Conservation (phyloP, 2,113 vertebrate species). For the Tachycineta bicolor region DNA sequence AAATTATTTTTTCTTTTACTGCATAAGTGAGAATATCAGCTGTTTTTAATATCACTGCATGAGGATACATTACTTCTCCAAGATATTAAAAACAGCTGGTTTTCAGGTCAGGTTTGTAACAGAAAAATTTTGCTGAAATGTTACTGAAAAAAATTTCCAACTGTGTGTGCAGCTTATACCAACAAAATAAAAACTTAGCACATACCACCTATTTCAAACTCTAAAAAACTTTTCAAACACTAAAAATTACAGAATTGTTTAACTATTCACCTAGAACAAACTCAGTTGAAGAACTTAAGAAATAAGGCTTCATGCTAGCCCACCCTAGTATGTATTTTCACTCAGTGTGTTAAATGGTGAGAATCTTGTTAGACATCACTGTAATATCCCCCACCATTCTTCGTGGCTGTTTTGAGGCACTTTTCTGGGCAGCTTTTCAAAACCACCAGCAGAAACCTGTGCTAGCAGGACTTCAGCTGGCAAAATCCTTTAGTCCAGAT, state of each 20-base stretch:
- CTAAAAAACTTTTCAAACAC: background rate
- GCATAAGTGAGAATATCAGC: constrained; percentile 19
- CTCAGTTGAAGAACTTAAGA: background rate
- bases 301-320: background rate
- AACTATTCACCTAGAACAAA: background rate
- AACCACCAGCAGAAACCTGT: constrained; percentile 20
- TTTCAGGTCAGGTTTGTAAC: background rate
- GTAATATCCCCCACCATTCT: background rate
- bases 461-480: constrained; percentile 4
- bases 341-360: background rate
- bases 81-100: constrained; percentile 26
- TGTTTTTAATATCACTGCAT: background rate
- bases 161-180: background rate
- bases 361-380: background rate
- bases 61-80: background rate
- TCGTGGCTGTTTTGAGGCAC: background rate
- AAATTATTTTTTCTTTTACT: background rate
- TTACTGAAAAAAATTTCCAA: background rate
- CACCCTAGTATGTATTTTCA: background rate
- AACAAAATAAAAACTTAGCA: background rate
- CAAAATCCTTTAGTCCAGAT: constrained; percentile 17
- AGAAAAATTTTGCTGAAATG: background rate
- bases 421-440: constrained; percentile 42
- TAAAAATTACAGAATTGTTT: background rate
- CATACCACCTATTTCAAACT: background rate